Conservation (phyloP, 2,113 vertebrate species). For the human (Homo sapiens) region GRCh38 chr2:21902501-21903000, state of each 20-base stretch:
- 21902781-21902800: background rate
- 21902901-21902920: background rate
- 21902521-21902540: background rate
- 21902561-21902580: background rate
- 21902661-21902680: background rate
- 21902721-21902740: background rate
- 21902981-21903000: conserved; percentile 17
- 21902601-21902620: background rate
- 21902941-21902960: background rate
- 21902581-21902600: background rate
- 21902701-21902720: background rate
- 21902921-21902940: background rate
- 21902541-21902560: background rate
- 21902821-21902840: background rate
- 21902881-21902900: background rate
- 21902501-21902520: background rate
- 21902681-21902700: background rate
- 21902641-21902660: background rate
- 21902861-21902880: background rate
- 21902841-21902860: background rate
- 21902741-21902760: background rate
- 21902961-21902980: conserved; percentile 6
- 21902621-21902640: background rate
- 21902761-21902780: background rate
- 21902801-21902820: background rate